These are phyloP conservation scores for Scylla paramamosain DNA, from an alignment of 1,140 invertebrate species.

Conservation along the genomic window DNA sequence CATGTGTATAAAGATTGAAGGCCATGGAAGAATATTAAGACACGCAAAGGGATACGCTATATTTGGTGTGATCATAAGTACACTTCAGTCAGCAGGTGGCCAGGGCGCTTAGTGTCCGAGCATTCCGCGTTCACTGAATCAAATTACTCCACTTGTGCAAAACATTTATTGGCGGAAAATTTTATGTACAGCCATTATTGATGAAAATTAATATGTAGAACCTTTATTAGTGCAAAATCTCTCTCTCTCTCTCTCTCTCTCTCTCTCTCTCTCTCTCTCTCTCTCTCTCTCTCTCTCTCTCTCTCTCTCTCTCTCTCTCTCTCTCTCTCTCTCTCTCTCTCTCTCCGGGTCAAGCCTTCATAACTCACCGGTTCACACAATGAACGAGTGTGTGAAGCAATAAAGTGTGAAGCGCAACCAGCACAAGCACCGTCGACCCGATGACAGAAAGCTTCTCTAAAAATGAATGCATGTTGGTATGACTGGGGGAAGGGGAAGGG, in stretches of 20 bases:
- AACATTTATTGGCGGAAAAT: neutral
- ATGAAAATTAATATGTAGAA: neutral
- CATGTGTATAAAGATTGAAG: too few relatives aligned
- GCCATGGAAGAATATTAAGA: too few relatives aligned
- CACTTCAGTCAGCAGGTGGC: too few relatives aligned
- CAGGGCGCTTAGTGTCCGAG: too few relatives aligned
- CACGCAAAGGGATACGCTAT: too few relatives aligned
- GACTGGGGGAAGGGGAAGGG: neutral
- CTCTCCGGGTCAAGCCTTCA: neutral
- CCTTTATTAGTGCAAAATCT: neutral
- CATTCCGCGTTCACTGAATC: neutral
- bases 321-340: constrained; percentile 4
- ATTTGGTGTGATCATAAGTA: too few relatives aligned
- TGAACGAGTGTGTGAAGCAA: constrained; percentile 3
- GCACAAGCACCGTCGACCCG: neutral
- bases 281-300: neutral
- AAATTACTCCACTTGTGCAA: neutral
- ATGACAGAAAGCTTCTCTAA: neutral
- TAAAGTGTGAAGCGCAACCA: neutral
- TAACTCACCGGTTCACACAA: constrained; percentile 7
- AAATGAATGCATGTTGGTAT: neutral
- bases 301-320: constrained; percentile 11
- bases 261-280: neutral
- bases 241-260: constrained; percentile 17
- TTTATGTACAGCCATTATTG: too few relatives aligned